Conservation (phyloP, 35 echinoderm and acorn worm species). For the Chiridota heheva region DNA sequence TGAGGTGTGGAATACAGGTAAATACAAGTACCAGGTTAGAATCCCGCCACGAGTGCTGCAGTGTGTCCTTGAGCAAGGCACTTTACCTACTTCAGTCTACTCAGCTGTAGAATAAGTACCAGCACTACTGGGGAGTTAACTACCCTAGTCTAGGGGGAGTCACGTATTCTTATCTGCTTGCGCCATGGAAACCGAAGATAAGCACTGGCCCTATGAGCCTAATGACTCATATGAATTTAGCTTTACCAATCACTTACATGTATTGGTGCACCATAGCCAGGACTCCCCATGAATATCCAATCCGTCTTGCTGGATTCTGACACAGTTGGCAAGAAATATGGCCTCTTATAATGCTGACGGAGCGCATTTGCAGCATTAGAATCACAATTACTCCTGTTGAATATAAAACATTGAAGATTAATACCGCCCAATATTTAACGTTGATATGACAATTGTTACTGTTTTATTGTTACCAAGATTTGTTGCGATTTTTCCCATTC, state of each 20-base stretch:
- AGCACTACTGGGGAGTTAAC: no score
- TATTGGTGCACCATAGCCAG: constrained; percentile 86
- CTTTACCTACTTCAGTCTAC: no score
- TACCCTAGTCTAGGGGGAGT: not conserved
- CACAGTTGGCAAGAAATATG: constrained; percentile 88
- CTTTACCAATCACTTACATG: constrained; percentile 70
- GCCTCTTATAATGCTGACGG: constrained; percentile 77
- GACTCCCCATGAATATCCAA: constrained; percentile 99
- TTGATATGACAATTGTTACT: not conserved
- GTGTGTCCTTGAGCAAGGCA: no score
- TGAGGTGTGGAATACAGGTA: no score
- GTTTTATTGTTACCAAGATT: no score
- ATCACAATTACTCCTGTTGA: constrained; percentile 99
- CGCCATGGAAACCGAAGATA: no score
- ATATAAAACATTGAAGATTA: constrained; percentile 15
- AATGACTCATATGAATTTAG: not conserved
- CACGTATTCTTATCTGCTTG: no score
- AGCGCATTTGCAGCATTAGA: constrained; percentile 72
- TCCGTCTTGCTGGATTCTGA: constrained; percentile 95
- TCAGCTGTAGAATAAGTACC: no score
- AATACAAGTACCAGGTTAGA: not conserved
- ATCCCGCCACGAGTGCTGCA: no score
- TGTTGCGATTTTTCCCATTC: not conserved
- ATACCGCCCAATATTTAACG: not conserved
- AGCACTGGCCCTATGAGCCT: no score